Base-by-base conservation (phyloP, 2,113 vertebrate species). In the Empidonax alnorum region DNA sequence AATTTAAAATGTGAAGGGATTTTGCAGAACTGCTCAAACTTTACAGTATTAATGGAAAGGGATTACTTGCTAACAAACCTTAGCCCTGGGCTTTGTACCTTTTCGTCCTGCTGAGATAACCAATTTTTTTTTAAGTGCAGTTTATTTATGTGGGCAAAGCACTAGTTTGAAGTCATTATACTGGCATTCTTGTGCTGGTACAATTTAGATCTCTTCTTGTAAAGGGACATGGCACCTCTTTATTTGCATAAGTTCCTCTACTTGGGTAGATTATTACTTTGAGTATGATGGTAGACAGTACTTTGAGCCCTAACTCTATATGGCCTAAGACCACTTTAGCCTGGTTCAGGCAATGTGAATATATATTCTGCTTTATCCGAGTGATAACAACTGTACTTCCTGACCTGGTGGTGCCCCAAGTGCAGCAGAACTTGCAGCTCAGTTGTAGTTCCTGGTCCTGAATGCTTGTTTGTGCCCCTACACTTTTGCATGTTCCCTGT, bases 391-490 rank as follows among this genome's bases (percentile, higher is more conserved):
- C 49, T 49, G 46, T 21, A 19, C 31, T 77, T 91, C 2, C 3
- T 33, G 58, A 69, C 35, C 31, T 47, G 10, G 33, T 35, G 50
- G 27, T 4, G 4, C 46, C 39, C 72, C 9, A 14, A 31, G 28
- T 10, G 47, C 53, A 61, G 49, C 92, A 86, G 49, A 75, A 44
- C 49, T 37, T 33, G 23, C 1, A 0, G 2, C 65, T 41, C 0
- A 2, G n/a, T 61, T 69, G 33, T 27, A 41, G 47, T 9, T 87
- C 52, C 62, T 2, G 0, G 6, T n/a, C 61, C 59, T 53, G 50
- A 84, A 44, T 62, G 7, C 7, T 30, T 2, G 0, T 35, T 74
- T 3, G 0, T 78, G 55, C 61, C 61, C 0, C 0, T 47, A 15
- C 7, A 5, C 8, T 42, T 19, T 14, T 13, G 3, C 4, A 2